Evolutionary conservation across 2,888 invertebrate species (phyloP), one percentile per base, ranked within the genome.

Genomic region (Noctua pronuba): DNA sequence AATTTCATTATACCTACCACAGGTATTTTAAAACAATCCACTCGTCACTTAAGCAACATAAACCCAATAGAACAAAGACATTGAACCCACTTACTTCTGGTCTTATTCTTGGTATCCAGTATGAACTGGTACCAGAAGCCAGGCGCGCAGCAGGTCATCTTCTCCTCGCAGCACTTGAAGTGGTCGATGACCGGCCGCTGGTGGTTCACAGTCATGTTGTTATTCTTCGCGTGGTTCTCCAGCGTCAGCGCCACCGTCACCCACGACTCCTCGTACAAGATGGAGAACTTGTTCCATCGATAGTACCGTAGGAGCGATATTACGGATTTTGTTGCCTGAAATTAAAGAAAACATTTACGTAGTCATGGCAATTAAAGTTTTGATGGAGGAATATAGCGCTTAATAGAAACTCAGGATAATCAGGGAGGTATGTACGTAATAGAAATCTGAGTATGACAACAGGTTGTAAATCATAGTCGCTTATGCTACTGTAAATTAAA

Each of bases 211-310:
- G 98, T 98, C 97, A 99, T 98, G 93, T 98, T 98, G 91, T 97
- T 97, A 87, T 97, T 96, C 88, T 97, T 96, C 0, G 99, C 99
- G 93, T 98, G 98, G 86, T 98, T 97, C 92, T 98, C 97, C 80
- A 99, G 95, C 2, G 98, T 98, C 87, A 98, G 96, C 0, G 99
- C 99, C 38, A 99, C 99, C 3, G 98, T 98, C 89, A 97, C 97
- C 98, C 98, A 98, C 8, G 97, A 97, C 90, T 98, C 98, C 93
- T 99, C 99, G 90, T 98, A 98, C 68, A 99, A 97, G 82, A 99
- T 98, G 38, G 99, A 98, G 95, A 99, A 99, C 94, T 99, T 99
- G 89, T 98, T 98, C 99, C 99, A 99, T 90, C 98, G 97, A 96
- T 99, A 99, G 96, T 99, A 98, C 77, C 98, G 97, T 90, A 99